Conservation (phyloP, 1,140 invertebrate species). For the Drosophila tani region DNA sequence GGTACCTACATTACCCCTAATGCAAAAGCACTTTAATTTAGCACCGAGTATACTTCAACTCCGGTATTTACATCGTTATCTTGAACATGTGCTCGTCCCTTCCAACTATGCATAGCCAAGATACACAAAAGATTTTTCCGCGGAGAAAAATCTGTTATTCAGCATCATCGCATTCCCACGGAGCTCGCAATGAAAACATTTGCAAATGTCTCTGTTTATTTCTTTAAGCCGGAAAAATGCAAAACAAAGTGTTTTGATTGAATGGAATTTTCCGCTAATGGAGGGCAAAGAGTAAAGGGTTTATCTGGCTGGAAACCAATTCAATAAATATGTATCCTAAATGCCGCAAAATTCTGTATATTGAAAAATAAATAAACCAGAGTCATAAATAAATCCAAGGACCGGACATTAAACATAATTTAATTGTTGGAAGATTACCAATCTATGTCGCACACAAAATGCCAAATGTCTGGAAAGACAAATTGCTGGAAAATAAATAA, state of each 20-base stretch:
- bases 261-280: conserved; percentile 37
- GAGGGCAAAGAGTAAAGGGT: conserved; percentile 11
- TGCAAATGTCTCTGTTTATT: conserved; percentile 37
- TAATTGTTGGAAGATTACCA: conserved; percentile 9
- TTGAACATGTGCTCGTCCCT: conserved; percentile 17
- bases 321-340: not conserved
- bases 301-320: not conserved
- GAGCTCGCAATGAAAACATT: conserved; percentile 44
- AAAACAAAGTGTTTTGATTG: conserved; percentile 51
- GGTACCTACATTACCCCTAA: too few relatives aligned
- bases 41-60: not conserved
- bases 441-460: not conserved
- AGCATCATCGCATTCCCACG: conserved; percentile 33
- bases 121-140: conserved; percentile 44
- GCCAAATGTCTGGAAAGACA: conserved; percentile 7
- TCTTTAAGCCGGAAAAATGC: conserved; percentile 23
- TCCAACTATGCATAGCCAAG: conserved; percentile 54
- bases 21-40: not conserved
- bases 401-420: not conserved
- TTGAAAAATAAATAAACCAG: not conserved
- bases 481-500: conserved; percentile 5
- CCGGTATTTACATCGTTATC: not conserved
- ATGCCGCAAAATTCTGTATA: not conserved
- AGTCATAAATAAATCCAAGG: conserved; percentile 4
- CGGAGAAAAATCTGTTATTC: conserved; percentile 48